These are phyloP conservation scores for Marcusenius ussheri DNA, from an alignment of 2,113 vertebrate genomes.

Conservation along the genomic window DNA sequence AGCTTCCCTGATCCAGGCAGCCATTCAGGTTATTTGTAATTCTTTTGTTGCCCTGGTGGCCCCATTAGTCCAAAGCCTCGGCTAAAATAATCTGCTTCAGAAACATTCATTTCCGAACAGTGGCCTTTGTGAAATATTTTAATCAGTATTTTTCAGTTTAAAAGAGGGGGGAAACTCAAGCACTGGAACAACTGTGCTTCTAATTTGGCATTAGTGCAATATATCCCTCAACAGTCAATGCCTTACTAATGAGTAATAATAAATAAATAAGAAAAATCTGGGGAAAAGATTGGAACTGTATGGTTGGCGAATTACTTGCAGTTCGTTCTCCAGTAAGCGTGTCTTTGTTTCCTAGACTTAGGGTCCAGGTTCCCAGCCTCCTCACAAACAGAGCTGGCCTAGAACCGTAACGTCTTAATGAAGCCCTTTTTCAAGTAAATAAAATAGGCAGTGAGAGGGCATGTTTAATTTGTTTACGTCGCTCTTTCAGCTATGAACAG, in stretches of 20 bases:
- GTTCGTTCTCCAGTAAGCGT: background rate
- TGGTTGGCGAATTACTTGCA: no score
- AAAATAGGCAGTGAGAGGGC: conserved; percentile 17
- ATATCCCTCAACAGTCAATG: background rate
- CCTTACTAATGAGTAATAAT: background rate
- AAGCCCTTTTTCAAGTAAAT: conserved; percentile 18
- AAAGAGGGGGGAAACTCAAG: background rate
- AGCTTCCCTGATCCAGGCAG: background rate
- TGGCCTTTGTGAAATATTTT: background rate
- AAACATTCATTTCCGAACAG: background rate
- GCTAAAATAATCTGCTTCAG: background rate
- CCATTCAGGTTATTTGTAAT: background rate
- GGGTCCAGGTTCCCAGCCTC: conserved; percentile 13
- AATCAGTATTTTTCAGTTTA: background rate
- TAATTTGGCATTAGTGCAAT: background rate
- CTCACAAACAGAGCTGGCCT: conserved; percentile 13
- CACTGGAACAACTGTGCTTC: background rate
- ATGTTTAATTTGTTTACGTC: conserved; percentile 23
- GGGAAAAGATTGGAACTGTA: background rate
- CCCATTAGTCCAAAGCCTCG: background rate
- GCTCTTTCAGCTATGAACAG: conserved; percentile 32
- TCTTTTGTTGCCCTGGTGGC: background rate
- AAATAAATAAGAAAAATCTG: conserved; percentile 14
- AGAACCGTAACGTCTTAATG: conserved; percentile 19
- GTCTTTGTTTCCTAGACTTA: no score